Conservation (phyloP, 30 jellyfish, hydroid and myxozoan genomes). For the Clytia hemisphaerica region DNA sequence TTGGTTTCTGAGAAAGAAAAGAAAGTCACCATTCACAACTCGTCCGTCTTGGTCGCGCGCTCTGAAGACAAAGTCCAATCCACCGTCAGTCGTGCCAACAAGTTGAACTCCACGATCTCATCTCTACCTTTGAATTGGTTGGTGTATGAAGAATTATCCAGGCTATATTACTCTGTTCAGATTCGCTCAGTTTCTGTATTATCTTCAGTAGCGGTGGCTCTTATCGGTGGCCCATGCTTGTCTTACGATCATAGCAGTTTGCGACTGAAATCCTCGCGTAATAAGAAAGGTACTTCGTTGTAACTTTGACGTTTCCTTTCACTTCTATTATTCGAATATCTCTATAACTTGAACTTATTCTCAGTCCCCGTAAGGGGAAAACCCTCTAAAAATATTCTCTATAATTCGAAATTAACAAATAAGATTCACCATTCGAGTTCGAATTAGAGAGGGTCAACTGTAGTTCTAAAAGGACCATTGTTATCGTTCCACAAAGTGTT, state of each 20-base stretch:
- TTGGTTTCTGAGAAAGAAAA: constrained; percentile 59
- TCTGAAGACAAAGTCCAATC: constrained; percentile 25
- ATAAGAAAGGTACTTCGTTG: too few relatives aligned
- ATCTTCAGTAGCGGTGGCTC: constrained; percentile 73
- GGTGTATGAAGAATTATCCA: constrained; percentile 77
- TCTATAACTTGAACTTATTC: too few relatives aligned
- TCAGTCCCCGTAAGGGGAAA: too few relatives aligned
- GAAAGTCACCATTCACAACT: constrained; percentile 68
- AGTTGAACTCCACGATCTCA: constrained; percentile 33
- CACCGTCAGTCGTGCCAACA: constrained; percentile 31
- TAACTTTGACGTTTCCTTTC: too few relatives aligned
- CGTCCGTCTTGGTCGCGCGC: constrained; percentile 62
- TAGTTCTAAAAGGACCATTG: too few relatives aligned
- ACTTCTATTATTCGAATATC: too few relatives aligned
- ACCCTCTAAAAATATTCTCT: too few relatives aligned
- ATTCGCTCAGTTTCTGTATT: constrained; percentile 64
- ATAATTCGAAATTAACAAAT: too few relatives aligned
- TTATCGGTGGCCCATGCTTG: constrained; percentile 74
- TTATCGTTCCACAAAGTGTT: too few relatives aligned
- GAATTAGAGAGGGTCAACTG: too few relatives aligned
- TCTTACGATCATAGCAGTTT: constrained; percentile 56
- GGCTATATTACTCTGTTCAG: constrained; percentile 72
- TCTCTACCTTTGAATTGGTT: constrained; percentile 80
- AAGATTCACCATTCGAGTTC: too few relatives aligned
- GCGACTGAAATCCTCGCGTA: constrained; percentile 27